phyloP scores from a whole-genome alignment of 2,797 vertebrate genomes.

The Pangasius mekongensis region DNA sequence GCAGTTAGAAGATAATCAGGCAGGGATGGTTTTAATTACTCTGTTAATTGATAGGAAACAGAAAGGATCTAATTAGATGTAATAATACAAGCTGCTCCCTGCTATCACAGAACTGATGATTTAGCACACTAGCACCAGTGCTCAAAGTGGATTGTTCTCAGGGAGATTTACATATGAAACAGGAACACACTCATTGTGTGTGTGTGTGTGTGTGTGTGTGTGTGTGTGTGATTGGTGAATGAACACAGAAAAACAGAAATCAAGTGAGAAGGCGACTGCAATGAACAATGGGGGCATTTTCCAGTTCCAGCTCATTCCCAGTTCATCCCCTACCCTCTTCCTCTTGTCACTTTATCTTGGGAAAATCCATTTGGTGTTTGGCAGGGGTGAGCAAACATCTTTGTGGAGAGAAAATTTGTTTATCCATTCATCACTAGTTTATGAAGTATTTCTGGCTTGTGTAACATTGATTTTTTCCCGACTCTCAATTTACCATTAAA shows the following conservation, averaged over 20 bases:
- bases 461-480: background rate
- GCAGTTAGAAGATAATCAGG: constrained; percentile 79
- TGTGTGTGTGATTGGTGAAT: constrained; percentile 43
- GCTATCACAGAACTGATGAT: constrained; percentile 88
- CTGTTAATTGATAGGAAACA: constrained; percentile 96
- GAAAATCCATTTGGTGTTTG: constrained; percentile 5
- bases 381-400: constrained; percentile 15
- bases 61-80: constrained; percentile 92
- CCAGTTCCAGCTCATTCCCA: constrained; percentile 20
- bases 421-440: background rate
- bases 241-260: constrained; percentile 60
- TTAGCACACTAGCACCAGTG: constrained; percentile 74
- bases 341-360: constrained; percentile 14
- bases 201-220: constrained; percentile 30
- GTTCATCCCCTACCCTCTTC: background rate
- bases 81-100: constrained; percentile 90
- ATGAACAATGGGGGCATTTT: constrained; percentile 33
- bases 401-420: background rate
- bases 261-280: constrained; percentile 46
- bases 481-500: background rate
- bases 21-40: constrained; percentile 88
- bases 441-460: constrained; percentile 1
- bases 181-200: constrained; percentile 3
- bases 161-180: constrained; percentile 64
- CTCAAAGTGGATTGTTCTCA: constrained; percentile 62